Evolutionary conservation across 2,888 invertebrate genomes (phyloP).

Genomic region (Heliothis peltigera): DNA sequence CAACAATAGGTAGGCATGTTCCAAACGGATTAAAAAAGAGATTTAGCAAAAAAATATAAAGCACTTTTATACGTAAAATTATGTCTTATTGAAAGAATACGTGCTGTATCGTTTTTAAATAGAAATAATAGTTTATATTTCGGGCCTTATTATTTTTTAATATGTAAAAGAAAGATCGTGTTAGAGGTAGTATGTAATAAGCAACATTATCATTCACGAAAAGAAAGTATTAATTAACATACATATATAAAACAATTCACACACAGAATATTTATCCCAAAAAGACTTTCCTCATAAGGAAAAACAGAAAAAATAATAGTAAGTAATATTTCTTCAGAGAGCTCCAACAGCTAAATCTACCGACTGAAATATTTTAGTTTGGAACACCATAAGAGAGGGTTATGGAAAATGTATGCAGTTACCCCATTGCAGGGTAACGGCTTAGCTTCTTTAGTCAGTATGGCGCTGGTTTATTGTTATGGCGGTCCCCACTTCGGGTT

Average conservation of each 20-base stretch:
- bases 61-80: no score
- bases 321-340: slow-evolving; percentile 26
- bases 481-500: slow-evolving; percentile 28
- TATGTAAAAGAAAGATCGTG: no score
- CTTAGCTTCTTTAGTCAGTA: slow-evolving; percentile 43
- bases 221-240: no score
- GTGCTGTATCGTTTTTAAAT: no score
- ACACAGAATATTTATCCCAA: neutral
- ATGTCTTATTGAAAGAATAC: no score
- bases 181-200: no score
- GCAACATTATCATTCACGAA: no score
- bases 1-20: neutral
- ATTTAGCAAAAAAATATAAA: no score
- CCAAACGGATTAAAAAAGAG: neutral
- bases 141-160: no score
- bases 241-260: neutral
- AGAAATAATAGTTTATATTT: no score
- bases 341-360: slow-evolving; percentile 27
- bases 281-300: slow-evolving; percentile 1
- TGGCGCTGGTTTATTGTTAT: slow-evolving; percentile 43
- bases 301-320: slow-evolving; percentile 13
- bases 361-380: slow-evolving; percentile 38
- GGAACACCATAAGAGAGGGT: slow-evolving; percentile 35
- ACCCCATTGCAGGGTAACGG: slow-evolving; percentile 38
- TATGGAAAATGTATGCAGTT: slow-evolving; percentile 56